Percentiles rank a stretch among this genome's conserved stretches.
Evolutionary conservation across 2,888 invertebrate species (phyloP).

Genomic region (Tachina lurida): DNA sequence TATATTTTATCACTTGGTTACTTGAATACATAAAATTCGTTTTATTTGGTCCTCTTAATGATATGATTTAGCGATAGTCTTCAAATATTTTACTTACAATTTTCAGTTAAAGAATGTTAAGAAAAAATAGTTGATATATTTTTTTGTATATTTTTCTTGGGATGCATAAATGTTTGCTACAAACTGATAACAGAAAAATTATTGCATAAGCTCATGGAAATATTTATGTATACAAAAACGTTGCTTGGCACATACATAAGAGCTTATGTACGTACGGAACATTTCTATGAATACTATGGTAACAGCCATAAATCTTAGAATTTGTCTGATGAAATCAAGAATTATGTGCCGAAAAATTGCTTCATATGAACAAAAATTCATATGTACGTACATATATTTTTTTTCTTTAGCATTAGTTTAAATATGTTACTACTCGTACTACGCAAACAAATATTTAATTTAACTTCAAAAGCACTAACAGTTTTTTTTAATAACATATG

Average conservation of each 20-base stretch:
- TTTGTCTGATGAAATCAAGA: background rate
- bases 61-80: background rate
- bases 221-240: background rate
- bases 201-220: conserved; percentile 41
- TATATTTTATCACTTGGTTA: too few species aligned
- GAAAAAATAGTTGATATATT: background rate
- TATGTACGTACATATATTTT: background rate
- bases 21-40: too few species aligned
- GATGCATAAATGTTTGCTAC: conserved; percentile 36
- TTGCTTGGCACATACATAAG: background rate
- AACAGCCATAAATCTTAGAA: background rate
- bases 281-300: background rate
- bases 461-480: too few species aligned
- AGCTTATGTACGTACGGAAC: background rate
- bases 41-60: background rate
- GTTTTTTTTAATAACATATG: too few species aligned
- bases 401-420: background rate
- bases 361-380: background rate
- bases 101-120: background rate
- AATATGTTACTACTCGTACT: background rate
- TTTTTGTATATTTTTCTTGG: background rate
- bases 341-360: background rate
- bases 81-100: background rate
- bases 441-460: too few species aligned
- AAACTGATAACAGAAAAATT: conserved; percentile 59